Evolutionary conservation across 35 echinoderm and acorn worm species (phyloP).

Genomic region (Strongylocentrotus purpuratus): DNA sequence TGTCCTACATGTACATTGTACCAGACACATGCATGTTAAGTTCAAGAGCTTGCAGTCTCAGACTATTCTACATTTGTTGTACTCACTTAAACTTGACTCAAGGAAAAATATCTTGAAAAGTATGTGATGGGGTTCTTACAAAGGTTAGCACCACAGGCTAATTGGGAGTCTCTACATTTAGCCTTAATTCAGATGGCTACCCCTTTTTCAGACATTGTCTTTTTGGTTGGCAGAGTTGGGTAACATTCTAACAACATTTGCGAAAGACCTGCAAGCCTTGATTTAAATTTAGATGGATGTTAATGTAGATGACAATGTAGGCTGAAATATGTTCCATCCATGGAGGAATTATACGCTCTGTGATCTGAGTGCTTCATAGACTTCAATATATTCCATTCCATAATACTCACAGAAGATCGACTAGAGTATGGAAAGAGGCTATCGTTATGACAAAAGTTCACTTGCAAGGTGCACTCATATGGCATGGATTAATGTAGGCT

Average conservation of each 20-base stretch:
- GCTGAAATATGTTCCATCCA: too few species aligned
- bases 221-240: too few species aligned
- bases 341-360: too few species aligned
- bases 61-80: background rate
- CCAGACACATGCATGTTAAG: background rate
- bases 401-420: background rate
- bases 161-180: background rate
- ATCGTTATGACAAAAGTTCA: slow-evolving; percentile 2
- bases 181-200: background rate
- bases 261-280: too few species aligned
- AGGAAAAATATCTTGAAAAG: background rate
- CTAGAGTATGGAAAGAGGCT: background rate
- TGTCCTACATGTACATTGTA: too few species aligned
- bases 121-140: background rate
- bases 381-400: too few species aligned
- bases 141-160: slow-evolving; percentile 8
- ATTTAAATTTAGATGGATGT: background rate
- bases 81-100: background rate
- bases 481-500: background rate
- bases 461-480: background rate
- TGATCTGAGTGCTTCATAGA: too few species aligned
- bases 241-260: too few species aligned
- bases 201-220: background rate
- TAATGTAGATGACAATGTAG: too few species aligned
- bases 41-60: background rate